Percentiles rank a stretch among this genome's conserved stretches.
These are phyloP conservation scores for Onychomys leucogaster DNA, from an alignment of 2,797 vertebrate species.

Conservation along the genomic window DNA sequence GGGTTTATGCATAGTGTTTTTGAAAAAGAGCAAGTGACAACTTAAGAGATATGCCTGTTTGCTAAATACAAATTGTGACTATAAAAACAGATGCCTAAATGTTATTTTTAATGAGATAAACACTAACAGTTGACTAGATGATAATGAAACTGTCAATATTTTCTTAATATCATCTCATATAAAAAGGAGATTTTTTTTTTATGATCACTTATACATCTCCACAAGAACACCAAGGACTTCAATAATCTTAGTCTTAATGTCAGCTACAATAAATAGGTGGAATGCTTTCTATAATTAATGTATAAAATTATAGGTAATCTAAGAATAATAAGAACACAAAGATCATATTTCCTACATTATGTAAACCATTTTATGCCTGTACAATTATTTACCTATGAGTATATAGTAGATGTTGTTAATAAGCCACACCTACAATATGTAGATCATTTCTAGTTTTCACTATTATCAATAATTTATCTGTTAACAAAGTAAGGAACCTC, in stretches of 20 bases:
- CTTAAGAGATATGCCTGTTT: background rate
- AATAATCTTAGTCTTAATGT: background rate
- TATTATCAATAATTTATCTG: background rate
- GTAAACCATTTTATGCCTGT: background rate
- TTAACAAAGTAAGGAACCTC: background rate
- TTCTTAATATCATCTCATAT: background rate
- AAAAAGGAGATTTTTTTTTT: background rate
- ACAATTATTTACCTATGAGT: background rate
- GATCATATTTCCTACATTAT: background rate
- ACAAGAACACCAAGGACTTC: background rate
- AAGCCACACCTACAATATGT: background rate
- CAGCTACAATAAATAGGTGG: background rate
- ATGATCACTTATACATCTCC: background rate
- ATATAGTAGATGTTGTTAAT: background rate
- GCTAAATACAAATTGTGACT: background rate
- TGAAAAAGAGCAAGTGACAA: background rate
- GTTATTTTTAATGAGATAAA: background rate
- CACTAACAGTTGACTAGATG: background rate
- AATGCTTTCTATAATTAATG: background rate
- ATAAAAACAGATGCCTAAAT: background rate
- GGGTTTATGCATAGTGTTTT: background rate
- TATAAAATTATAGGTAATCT: background rate
- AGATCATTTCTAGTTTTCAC: background rate
- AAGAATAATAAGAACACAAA: background rate
- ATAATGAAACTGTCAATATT: background rate